These are phyloP conservation scores for Acrocephalus arundinaceus DNA, from an alignment of 2,113 vertebrate genomes.

Conservation along the genomic window DNA sequence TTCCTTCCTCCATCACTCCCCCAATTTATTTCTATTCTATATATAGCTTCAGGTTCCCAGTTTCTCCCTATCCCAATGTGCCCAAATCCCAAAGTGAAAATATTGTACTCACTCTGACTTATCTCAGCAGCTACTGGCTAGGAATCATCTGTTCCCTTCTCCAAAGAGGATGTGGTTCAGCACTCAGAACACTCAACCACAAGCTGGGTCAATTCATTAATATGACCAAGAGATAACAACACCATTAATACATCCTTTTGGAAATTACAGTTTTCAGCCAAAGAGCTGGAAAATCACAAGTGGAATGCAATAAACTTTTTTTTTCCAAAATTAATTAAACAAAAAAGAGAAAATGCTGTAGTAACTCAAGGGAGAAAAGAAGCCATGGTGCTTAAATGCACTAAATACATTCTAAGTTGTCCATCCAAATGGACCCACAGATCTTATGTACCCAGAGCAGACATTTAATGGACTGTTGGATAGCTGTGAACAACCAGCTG, in stretches of 20 bases:
- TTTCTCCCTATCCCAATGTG: accelerated
- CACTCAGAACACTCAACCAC: background rate
- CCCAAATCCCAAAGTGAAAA: background rate
- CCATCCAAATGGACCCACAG: background rate
- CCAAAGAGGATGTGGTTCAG: accelerated
- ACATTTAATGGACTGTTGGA: background rate
- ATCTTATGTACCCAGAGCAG: background rate
- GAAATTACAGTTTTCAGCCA: background rate
- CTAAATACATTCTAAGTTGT: background rate
- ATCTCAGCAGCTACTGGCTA: background rate
- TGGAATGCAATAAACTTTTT: background rate
- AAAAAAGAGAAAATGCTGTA: background rate
- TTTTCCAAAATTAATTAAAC: background rate
- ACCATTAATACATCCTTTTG: constrained; percentile 3
- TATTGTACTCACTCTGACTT: background rate
- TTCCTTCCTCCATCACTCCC: too few relatives aligned
- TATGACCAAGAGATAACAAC: background rate
- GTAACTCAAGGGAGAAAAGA: background rate
- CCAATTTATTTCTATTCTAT: background rate
- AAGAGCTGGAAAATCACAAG: background rate
- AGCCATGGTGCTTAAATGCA: background rate
- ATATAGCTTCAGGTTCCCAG: background rate
- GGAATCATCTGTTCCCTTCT: background rate
- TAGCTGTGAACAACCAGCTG: background rate
- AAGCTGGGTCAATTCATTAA: background rate